Evolutionary conservation across 2,888 invertebrate genomes (phyloP), one percentile per base, ranked within the genome.

Genomic region (Neoscelio sp.): DNA sequence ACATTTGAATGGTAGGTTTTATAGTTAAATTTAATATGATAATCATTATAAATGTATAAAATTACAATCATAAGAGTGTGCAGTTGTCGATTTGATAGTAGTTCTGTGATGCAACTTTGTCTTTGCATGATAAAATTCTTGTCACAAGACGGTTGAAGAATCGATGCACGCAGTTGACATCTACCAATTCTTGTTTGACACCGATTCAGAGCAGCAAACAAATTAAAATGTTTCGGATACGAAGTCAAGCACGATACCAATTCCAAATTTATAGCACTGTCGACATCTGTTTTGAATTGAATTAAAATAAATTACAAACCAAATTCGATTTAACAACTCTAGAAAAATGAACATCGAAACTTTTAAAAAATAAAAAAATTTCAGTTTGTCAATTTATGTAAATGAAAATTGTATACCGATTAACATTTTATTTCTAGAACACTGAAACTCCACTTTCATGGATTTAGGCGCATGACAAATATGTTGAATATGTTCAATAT

Each of bases 261-360:
- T 91, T 96, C 96, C 70, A 98, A 90, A 82, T 95, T 94, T 68
- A 94, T 93, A 7, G 96, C 95, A 38, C 96, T 96, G n/a, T 94
- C 93, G 50, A 95, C 92, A 92, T 98, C 98, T 97, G 12, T 40
- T 35, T 18, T n/a, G n/a, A n/a, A n/a, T n/a, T n/a, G n/a, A n/a
- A n/a, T 10, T 1, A 44, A 44, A 44, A 17, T 5, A 20, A 44
- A 17, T 42, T 18, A 42, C 40, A 40, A 40, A n/a, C n/a, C n/a
- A n/a, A n/a, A n/a, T n/a, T n/a, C n/a, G n/a, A n/a, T n/a, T n/a
- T n/a, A n/a, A n/a, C n/a, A n/a, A n/a, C n/a, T n/a, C n/a, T 35
- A 13, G 2, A 12, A 28, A 42, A 42, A 15, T 38, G n/a, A 30
- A 30, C 15, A 50, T 10, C n/a, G 17, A 52, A n/a, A 13, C 0